These are phyloP conservation scores for Xiphophorus maculatus DNA, from an alignment of 2,113 vertebrate species.

Conservation along the genomic window DNA sequence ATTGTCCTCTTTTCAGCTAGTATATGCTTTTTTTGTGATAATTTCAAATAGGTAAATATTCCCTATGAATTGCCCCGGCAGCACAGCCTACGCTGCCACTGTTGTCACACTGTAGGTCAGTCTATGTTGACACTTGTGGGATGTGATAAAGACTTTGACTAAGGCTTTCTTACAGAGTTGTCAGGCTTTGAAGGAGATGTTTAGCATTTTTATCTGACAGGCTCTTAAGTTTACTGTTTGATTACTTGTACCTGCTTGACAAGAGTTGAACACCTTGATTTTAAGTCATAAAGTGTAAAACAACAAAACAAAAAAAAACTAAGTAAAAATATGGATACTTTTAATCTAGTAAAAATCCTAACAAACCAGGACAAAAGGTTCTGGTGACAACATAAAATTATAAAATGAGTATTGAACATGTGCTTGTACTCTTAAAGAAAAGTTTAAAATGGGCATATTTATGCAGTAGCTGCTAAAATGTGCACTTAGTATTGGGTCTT, in stretches of 20 bases:
- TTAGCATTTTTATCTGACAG: constrained; percentile 10
- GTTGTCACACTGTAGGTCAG: constrained; percentile 27
- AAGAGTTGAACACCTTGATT: no score
- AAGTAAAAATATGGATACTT: not conserved
- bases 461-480: not conserved
- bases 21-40: no score
- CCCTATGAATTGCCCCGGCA: not conserved
- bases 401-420: not conserved
- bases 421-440: not conserved
- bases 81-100: constrained; percentile 30
- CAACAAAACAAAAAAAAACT: no score
- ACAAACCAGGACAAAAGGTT: no score
- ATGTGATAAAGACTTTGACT: constrained; percentile 22
- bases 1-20: no score
- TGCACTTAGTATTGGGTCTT: not conserved
- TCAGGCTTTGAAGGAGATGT: constrained; percentile 18
- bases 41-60: no score
- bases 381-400: not conserved
- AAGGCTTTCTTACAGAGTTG: constrained; percentile 23
- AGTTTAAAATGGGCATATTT: not conserved
- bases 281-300: no score
- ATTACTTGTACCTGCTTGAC: no score
- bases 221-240: no score
- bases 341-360: not conserved
- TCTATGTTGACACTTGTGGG: constrained; percentile 48